Conservation (phyloP, 2,797 vertebrate species). For the Ispidina picta region DNA sequence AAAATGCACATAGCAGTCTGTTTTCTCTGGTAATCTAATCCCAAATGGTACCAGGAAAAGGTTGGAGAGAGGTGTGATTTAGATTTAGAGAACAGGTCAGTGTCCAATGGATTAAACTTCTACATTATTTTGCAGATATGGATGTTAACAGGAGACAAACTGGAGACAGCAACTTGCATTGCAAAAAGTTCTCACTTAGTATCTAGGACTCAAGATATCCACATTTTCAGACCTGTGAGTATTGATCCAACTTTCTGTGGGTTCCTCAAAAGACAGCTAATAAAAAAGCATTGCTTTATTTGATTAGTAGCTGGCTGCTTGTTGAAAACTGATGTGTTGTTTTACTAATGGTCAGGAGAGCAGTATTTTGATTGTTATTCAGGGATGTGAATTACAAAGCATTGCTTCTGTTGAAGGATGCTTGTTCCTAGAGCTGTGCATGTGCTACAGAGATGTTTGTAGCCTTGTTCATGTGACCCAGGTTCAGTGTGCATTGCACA, state of each 20-base stretch:
- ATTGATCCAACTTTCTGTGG: neutral
- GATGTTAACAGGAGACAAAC: constrained; percentile 98
- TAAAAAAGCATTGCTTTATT: neutral
- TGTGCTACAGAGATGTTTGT: neutral
- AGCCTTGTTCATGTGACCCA: neutral
- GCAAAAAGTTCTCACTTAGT: constrained; percentile 97
- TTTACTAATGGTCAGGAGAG: neutral
- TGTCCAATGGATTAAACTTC: neutral
- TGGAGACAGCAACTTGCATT: constrained; percentile 97
- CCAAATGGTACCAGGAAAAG: neutral
- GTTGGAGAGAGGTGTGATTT: neutral
- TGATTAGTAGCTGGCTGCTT: neutral
- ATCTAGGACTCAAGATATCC: constrained; percentile 83
- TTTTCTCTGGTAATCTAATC: neutral
- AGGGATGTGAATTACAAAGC: neutral
- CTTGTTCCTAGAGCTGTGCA: neutral
- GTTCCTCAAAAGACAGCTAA: neutral
- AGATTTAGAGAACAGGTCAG: neutral
- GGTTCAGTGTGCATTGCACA: accelerated
- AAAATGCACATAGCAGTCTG: neutral
- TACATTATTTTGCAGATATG: constrained; percentile 85
- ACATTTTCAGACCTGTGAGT: constrained; percentile 90
- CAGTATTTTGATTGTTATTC: neutral
- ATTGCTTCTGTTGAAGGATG: neutral
- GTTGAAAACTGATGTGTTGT: neutral